Evolutionary conservation across 92 coral and sea anemone species (phyloP).

Genomic region (Parazoanthus atlanticus): DNA sequence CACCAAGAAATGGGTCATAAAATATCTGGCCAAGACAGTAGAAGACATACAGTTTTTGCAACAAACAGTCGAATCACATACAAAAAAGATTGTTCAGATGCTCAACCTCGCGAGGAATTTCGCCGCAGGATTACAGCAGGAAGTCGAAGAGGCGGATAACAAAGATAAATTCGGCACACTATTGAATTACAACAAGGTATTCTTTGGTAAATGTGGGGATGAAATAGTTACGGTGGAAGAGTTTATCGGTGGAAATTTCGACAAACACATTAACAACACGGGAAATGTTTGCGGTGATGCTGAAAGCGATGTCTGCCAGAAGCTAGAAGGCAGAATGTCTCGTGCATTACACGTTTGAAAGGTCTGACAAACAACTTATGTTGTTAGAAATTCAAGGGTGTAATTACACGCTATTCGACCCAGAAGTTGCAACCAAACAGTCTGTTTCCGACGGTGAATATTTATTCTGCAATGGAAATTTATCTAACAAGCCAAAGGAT

Average conservation of each 20-base stretch:
- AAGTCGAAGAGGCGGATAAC: too few relatives aligned
- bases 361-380: slow-evolving; percentile 56
- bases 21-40: too few relatives aligned
- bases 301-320: slow-evolving; percentile 35
- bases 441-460: too few relatives aligned
- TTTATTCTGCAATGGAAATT: too few relatives aligned
- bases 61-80: too few relatives aligned
- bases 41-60: too few relatives aligned
- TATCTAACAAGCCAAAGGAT: too few relatives aligned
- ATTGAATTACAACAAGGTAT: slow-evolving; percentile 48
- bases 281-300: slow-evolving; percentile 47
- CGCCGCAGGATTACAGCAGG: too few relatives aligned
- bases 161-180: too few relatives aligned
- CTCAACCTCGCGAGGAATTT: too few relatives aligned
- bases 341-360: slow-evolving; percentile 54
- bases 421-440: slow-evolving; percentile 53
- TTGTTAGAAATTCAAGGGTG: slow-evolving; percentile 54
- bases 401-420: slow-evolving; percentile 56
- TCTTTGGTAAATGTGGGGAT: slow-evolving; percentile 54
- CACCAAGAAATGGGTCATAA: too few relatives aligned
- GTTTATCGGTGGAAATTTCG: slow-evolving; percentile 49
- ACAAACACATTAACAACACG: slow-evolving; percentile 57
- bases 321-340: slow-evolving; percentile 59
- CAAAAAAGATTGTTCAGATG: too few relatives aligned
- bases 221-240: slow-evolving; percentile 58